These are phyloP conservation scores for Crotalus helleri DNA, from an alignment of 2,113 vertebrate genomes.

Conservation along the genomic window DNA sequence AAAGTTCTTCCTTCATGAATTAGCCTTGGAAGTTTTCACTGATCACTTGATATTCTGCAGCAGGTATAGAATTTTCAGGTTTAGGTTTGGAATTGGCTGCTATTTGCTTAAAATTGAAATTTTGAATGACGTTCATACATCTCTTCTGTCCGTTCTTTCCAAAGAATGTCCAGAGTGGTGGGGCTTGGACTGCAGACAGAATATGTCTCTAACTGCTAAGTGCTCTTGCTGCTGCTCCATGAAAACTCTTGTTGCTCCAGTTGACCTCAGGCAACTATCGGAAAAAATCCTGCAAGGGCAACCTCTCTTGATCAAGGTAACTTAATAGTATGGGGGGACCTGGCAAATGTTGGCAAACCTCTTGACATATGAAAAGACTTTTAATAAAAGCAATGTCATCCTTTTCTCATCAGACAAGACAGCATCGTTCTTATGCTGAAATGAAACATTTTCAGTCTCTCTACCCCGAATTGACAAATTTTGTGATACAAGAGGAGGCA, in stretches of 20 bases:
- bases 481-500: constrained; percentile 64
- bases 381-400: background rate
- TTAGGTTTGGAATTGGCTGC: background rate
- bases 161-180: constrained; percentile 71
- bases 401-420: constrained; percentile 60
- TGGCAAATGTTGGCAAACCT: background rate
- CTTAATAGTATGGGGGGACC: accelerated
- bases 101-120: constrained; percentile 18
- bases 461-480: constrained; percentile 63
- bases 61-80: background rate
- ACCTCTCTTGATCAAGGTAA: constrained; percentile 75
- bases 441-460: constrained; percentile 67
- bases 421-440: constrained; percentile 60
- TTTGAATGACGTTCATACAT: constrained; percentile 5
- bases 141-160: constrained; percentile 20
- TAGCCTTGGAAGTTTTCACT: background rate
- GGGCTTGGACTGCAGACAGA: constrained; percentile 63
- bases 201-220: constrained; percentile 56
- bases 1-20: background rate
- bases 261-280: constrained; percentile 55
- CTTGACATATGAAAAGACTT: background rate
- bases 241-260: constrained; percentile 54
- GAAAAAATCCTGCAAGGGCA: constrained; percentile 62
- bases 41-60: constrained; percentile 5
- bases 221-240: constrained; percentile 69